Conservation (phyloP, 2,113 vertebrate genomes). For the Pomatostomus ruficeps region DNA sequence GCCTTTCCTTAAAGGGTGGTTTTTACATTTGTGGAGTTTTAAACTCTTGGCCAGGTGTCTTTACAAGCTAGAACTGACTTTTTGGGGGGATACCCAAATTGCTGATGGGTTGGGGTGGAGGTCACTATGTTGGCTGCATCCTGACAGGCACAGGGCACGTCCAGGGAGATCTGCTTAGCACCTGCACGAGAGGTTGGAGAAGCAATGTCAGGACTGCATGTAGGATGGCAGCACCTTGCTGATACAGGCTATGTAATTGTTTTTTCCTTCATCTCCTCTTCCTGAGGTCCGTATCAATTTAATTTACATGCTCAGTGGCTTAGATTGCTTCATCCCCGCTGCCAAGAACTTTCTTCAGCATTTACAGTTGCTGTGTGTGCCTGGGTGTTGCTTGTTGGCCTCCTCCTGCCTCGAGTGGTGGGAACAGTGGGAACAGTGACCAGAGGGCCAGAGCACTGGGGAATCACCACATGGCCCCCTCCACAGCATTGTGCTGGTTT, state of each 20-base stretch:
- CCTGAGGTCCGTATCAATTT: background rate
- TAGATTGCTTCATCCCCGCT: background rate
- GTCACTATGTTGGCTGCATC: background rate
- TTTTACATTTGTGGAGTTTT: background rate
- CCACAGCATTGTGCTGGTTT: accelerated
- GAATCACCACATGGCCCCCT: accelerated
- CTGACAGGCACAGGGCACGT: background rate
- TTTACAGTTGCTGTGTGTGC: background rate
- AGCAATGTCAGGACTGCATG: background rate
- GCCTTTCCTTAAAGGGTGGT: background rate
- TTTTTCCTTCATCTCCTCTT: background rate
- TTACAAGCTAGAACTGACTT: background rate
- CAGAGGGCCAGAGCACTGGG: too few species aligned
- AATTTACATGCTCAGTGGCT: background rate
- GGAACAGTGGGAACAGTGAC: background rate
- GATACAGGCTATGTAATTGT: background rate
- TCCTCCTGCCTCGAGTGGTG: accelerated
- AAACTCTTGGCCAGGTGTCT: background rate
- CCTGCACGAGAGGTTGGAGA: background rate
- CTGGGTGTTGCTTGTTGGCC: background rate
- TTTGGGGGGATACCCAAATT: background rate
- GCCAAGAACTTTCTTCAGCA: background rate
- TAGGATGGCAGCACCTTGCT: background rate
- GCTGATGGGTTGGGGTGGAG: background rate
- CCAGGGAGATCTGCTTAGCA: background rate